These are phyloP conservation scores for Oscheius sp. DNA, from an alignment of 2,888 invertebrate genomes.

Conservation along the genomic window DNA sequence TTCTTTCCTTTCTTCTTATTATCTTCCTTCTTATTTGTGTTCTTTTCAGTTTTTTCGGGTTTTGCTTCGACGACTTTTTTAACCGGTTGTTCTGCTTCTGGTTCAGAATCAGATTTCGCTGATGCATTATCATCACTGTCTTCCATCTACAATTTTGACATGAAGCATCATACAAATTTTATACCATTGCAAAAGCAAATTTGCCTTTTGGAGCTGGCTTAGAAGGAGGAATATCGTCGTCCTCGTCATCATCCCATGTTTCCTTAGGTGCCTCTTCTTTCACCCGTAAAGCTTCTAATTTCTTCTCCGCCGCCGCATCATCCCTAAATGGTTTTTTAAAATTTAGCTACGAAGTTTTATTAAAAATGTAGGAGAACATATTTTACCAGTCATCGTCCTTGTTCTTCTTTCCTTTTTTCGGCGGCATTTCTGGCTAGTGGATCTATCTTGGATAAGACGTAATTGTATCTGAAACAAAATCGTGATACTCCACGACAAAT, in stretches of 20 bases:
- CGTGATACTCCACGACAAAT: background rate
- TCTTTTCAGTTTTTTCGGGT: conserved; percentile 37
- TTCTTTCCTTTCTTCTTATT: conserved; percentile 37
- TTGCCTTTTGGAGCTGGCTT: conserved; percentile 36
- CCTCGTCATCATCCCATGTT: conserved; percentile 47
- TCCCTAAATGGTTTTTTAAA: conserved; percentile 48
- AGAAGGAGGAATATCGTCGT: conserved; percentile 48
- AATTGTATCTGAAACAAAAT: conserved; percentile 15
- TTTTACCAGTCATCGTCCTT: conserved; percentile 62
- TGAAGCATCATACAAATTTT: background rate
- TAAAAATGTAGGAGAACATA: no score
- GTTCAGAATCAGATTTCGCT: conserved; percentile 42
- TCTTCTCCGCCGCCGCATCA: conserved; percentile 60
- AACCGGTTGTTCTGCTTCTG: conserved; percentile 35
- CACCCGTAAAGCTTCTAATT: conserved; percentile 41
- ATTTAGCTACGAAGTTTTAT: background rate
- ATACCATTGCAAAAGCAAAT: conserved; percentile 44
- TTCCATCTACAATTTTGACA: conserved; percentile 32
- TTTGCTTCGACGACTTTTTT: conserved; percentile 40
- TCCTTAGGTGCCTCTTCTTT: conserved; percentile 41
- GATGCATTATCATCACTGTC: conserved; percentile 42
- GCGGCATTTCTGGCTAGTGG: conserved; percentile 52
- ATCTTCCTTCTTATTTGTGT: conserved; percentile 37
- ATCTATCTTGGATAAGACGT: background rate
- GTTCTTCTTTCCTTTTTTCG: conserved; percentile 63